A percentile compares a stretch with the other conserved stretches of the same genome.
These are phyloP conservation scores for Archips xylosteana DNA, from an alignment of 2,888 invertebrate genomes.

Conservation along the genomic window DNA sequence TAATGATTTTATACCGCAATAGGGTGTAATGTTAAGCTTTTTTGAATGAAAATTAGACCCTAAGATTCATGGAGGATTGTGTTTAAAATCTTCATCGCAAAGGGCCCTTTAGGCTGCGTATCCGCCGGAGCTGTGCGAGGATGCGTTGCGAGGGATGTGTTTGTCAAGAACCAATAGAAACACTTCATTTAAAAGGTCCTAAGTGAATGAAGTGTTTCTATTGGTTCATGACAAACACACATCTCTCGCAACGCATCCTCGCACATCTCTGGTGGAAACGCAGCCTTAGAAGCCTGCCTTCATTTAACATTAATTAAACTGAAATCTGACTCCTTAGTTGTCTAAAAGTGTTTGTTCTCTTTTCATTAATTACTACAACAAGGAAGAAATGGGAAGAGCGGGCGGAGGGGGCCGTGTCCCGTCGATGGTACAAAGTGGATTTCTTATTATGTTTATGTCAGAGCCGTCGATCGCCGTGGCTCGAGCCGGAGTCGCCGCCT, in stretches of 20 bases:
- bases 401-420: not conserved
- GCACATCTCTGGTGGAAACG: no score
- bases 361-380: slow-evolving; percentile 6
- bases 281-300: slow-evolving; percentile 7
- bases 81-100: slow-evolving; percentile 5
- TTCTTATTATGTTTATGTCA: slow-evolving; percentile 6
- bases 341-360: slow-evolving; percentile 1
- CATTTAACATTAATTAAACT: slow-evolving; percentile 6
- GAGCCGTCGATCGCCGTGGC: not conserved
- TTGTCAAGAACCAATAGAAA: no score
- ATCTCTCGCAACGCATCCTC: no score
- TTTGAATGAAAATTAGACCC: not conserved
- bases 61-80: not conserved
- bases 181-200: no score
- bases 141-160: no score
- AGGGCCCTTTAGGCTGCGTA: no score
- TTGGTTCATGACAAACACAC: no score
- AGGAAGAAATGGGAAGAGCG: not conserved
- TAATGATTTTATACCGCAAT: no score
- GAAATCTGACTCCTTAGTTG: slow-evolving; percentile 7
- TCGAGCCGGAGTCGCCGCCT: not conserved
- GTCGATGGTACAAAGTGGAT: slow-evolving; percentile 3
- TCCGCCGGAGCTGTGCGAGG: no score
- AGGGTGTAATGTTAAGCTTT: no score
- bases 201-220: no score